phyloP scores from a whole-genome alignment of 2,113 vertebrate genomes.

The Calypte anna region DNA sequence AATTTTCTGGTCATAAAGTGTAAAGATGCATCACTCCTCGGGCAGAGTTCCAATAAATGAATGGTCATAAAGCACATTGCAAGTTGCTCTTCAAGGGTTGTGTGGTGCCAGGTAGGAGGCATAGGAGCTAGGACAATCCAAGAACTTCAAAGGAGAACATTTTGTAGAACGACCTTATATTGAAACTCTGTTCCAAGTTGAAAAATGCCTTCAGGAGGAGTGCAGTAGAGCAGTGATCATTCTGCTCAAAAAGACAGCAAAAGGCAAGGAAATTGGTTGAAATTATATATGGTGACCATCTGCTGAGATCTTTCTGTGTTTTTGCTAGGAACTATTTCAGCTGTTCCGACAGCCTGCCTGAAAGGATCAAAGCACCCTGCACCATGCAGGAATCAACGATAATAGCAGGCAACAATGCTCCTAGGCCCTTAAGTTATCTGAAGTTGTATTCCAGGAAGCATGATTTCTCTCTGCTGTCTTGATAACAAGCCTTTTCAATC shows the following conservation, averaged over 20 bases:
- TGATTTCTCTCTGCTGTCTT: not conserved
- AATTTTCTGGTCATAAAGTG: not conserved
- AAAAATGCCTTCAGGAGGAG: not conserved
- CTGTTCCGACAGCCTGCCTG: conserved; percentile 4
- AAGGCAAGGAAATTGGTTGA: not conserved
- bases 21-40: not conserved
- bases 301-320: not conserved
- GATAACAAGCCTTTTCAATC: not conserved
- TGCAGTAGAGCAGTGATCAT: not conserved
- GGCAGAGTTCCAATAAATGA: not conserved
- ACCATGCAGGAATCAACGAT: rapidly evolving
- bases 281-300: not conserved
- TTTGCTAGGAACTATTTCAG: not conserved
- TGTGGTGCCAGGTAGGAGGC: not conserved
- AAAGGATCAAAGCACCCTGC: not conserved
- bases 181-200: not conserved
- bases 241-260: not conserved
- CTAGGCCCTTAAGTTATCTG: not conserved
- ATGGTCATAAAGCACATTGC: not conserved
- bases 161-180: not conserved
- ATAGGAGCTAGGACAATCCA: not conserved
- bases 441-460: not conserved
- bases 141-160: not conserved
- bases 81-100: too few species aligned
- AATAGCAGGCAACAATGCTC: not conserved